phyloP scores from a whole-genome alignment of 37 sponge, comb jelly and placozoan species.

The Agelas oroides region DNA sequence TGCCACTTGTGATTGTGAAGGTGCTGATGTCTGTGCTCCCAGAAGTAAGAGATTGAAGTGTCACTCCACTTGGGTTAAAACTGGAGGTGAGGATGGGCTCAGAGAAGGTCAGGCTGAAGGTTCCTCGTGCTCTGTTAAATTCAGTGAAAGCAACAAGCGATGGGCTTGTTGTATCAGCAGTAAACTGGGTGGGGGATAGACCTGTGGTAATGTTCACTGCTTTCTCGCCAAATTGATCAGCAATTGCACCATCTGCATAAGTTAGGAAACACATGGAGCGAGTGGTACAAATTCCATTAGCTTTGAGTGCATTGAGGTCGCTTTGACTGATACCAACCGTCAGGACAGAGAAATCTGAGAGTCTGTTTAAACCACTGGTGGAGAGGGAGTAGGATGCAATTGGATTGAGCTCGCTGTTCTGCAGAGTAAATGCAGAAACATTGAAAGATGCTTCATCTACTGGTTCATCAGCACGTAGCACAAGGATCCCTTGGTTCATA shows the following conservation, averaged over 20 bases:
- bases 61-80: slow-evolving; percentile 59
- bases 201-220: slow-evolving; percentile 67
- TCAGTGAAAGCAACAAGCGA: slow-evolving; percentile 54
- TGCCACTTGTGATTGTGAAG: slow-evolving; percentile 57
- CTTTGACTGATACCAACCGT: slow-evolving; percentile 42
- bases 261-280: slow-evolving; percentile 72
- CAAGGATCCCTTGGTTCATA: slow-evolving; percentile 68
- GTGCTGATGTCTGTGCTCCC: slow-evolving; percentile 24
- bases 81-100: slow-evolving; percentile 72
- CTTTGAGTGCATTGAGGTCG: slow-evolving; percentile 81
- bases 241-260: slow-evolving; percentile 68
- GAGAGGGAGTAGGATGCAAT: slow-evolving; percentile 60
- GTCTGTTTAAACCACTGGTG: slow-evolving; percentile 42
- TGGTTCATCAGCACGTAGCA: slow-evolving; percentile 74
- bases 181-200: slow-evolving; percentile 33
- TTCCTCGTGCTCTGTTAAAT: slow-evolving; percentile 73
- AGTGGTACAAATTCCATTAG: slow-evolving; percentile 64
- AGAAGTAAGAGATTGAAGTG: slow-evolving; percentile 75
- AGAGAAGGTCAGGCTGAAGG: slow-evolving; percentile 69
- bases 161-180: slow-evolving; percentile 59
- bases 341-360: slow-evolving; percentile 56
- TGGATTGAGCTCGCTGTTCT: slow-evolving; percentile 53
- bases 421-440: slow-evolving; percentile 64
- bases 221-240: slow-evolving; percentile 71
- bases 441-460: slow-evolving; percentile 52